phyloP scores from a whole-genome alignment of 2,797 vertebrate species.

The Helostoma temminkii region DNA sequence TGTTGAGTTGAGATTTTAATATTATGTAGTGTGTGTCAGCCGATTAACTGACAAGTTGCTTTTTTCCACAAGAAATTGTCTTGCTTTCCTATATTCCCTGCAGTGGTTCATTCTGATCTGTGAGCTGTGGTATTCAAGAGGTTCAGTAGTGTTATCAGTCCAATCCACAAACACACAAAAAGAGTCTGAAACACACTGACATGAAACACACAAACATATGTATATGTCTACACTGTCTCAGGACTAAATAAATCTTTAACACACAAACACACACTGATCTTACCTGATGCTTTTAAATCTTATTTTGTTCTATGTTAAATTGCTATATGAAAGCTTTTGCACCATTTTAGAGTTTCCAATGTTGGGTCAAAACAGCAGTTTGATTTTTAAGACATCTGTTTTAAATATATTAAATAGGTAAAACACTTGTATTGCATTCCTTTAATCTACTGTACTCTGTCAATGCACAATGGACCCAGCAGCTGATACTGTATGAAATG shows the following conservation, averaged over 20 bases:
- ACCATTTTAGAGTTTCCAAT: slow-evolving; percentile 65
- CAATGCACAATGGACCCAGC: slow-evolving; percentile 68
- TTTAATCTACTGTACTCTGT: slow-evolving; percentile 61
- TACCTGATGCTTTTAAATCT: slow-evolving; percentile 53
- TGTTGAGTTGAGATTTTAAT: slow-evolving; percentile 56
- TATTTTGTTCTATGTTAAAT: slow-evolving; percentile 48
- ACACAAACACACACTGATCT: slow-evolving; percentile 33
- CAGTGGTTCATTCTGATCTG: slow-evolving; percentile 44
- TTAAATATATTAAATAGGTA: slow-evolving; percentile 41
- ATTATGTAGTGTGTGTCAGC: slow-evolving; percentile 21
- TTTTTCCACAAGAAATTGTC: slow-evolving; percentile 24
- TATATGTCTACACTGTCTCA: slow-evolving; percentile 72
- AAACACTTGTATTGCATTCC: slow-evolving; percentile 62
- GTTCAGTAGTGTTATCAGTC: slow-evolving; percentile 69
- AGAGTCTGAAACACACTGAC: slow-evolving; percentile 49
- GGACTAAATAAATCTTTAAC: slow-evolving; percentile 63
- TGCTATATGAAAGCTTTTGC: slow-evolving; percentile 63
- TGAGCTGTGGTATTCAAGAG: slow-evolving; percentile 63
- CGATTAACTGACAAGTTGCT: slow-evolving; percentile 13
- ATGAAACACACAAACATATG: slow-evolving; percentile 48
- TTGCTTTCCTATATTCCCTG: slow-evolving; percentile 33
- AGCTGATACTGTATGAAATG: slow-evolving; percentile 58
- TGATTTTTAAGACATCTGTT: slow-evolving; percentile 66
- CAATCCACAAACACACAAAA: slow-evolving; percentile 44
- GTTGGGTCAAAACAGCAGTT: slow-evolving; percentile 47